Evolutionary conservation across 2,888 invertebrate genomes (phyloP).

Genomic region (Drosophila flavopinicola): DNA sequence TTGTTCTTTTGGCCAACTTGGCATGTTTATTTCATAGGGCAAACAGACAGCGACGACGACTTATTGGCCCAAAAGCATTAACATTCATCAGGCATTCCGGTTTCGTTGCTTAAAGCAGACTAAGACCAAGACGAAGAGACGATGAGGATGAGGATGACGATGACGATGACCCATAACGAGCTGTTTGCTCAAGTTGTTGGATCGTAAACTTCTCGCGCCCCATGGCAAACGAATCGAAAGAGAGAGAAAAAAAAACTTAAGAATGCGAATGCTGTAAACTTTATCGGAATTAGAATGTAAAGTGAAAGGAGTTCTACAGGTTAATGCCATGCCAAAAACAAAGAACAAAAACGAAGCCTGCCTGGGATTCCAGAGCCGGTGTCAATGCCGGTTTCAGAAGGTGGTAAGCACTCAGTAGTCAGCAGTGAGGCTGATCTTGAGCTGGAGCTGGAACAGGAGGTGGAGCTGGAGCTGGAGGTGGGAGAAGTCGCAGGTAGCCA

Average conservation of each 20-base stretch:
- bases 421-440: background rate
- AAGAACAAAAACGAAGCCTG: constrained; percentile 9
- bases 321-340: constrained; percentile 59
- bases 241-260: too few relatives aligned
- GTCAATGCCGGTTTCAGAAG: too few relatives aligned
- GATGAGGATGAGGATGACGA: constrained; percentile 10
- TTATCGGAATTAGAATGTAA: constrained; percentile 77
- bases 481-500: background rate
- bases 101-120: constrained; percentile 28
- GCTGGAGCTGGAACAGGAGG: background rate
- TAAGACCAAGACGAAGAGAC: background rate
- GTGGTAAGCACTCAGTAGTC: background rate
- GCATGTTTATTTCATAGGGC: constrained; percentile 40
- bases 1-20: constrained; percentile 23
- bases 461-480: background rate
- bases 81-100: constrained; percentile 57
- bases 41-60: constrained; percentile 12
- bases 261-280: constrained; percentile 72
- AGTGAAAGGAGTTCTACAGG: constrained; percentile 79
- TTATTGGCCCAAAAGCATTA: constrained; percentile 46
- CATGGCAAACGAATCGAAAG: constrained; percentile 43
- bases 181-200: constrained; percentile 31
- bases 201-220: constrained; percentile 49
- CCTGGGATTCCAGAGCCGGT: constrained; percentile 19
- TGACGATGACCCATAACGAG: constrained; percentile 55